Percentiles rank a stretch among this genome's conserved stretches.
phyloP scores from a whole-genome alignment of 2,888 invertebrate genomes.

The Rhorus exstirpatorius region DNA sequence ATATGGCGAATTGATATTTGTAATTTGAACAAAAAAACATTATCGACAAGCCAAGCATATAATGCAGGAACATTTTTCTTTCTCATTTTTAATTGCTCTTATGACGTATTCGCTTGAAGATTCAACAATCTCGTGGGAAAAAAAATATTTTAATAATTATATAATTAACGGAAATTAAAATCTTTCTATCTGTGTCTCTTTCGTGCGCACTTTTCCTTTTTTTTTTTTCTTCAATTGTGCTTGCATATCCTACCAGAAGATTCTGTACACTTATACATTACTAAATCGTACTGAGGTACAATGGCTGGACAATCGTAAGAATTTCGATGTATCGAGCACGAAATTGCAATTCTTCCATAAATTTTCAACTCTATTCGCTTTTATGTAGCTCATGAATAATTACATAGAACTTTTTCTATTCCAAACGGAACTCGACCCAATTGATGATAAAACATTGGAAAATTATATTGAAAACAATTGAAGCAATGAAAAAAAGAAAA shows the following conservation, averaged over 20 bases:
- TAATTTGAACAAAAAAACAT: not conserved
- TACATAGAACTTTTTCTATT: not conserved
- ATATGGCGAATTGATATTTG: not conserved
- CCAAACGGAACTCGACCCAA: no score
- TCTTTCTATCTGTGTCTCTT: not conserved
- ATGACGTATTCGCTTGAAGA: no score
- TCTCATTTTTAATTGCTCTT: no score
- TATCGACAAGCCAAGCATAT: not conserved
- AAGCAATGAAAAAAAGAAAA: no score
- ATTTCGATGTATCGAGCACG: slow-evolving; percentile 44
- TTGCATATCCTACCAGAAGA: slow-evolving; percentile 28
- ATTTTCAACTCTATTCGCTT: not conserved
- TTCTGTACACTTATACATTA: slow-evolving; percentile 58
- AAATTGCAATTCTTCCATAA: slow-evolving; percentile 4
- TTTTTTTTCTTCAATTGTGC: slow-evolving; percentile 31
- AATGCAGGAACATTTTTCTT: no score
- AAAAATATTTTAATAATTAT: slow-evolving; percentile 26
- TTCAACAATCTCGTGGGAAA: slow-evolving; percentile 17
- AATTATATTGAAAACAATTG: no score
- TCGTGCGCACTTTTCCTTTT: slow-evolving; percentile 24
- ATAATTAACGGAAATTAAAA: slow-evolving; percentile 39
- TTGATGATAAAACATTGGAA: no score
- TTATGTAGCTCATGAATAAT: not conserved
- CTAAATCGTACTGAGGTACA: slow-evolving; percentile 57
- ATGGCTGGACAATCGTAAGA: slow-evolving; percentile 33